Base-by-base conservation (phyloP, 1,140 invertebrate species). In the Dendrolimus kikuchii region DNA sequence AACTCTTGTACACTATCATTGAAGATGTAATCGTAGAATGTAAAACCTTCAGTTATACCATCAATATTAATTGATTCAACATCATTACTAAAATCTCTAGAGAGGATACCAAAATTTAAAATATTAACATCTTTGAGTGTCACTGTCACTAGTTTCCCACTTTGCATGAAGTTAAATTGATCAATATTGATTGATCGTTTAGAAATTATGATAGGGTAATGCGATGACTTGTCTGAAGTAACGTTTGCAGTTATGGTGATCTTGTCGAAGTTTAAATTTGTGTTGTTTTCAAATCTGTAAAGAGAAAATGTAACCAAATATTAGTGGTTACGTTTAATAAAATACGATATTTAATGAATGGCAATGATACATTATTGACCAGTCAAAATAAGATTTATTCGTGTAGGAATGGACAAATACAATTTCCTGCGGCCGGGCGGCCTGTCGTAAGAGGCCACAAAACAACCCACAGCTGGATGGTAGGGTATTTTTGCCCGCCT, bases 1-100 rank as follows among this genome's bases (percentile, higher is more conserved):
- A 80, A 68, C 45, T 81, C 74, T 49, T 69, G 59, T 0, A 79
- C 51, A 54, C 77, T 70, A 36, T 83, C 79, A 59, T 64, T 77
- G 5, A 70, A 72, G 46, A 81, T 68, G 37, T 71, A 74, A 43
- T 73, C 70, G 23, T 64, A 59, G 36, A 64, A 54, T 40, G 72
- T 58, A 47, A 50, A 38, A 4, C 51, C 9, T 6, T 40, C 10
- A 10, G 9, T 42, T 6, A 63, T 39, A 7, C 53, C 59, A 51
- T 56, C 62, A 23, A 49, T 58, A 43, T 51, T 45, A n/a, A 54
- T 49, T 42, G 7, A 58, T 23, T 59, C 57, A 23, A 55, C 63
- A 57, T 83, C 80, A 52, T 62, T 74, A 1, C 64, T 57, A 53
- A 63, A 74, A 62, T 74, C 71, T 58, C 79, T 68, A 7, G 74